Evolutionary conservation across 2,888 invertebrate genomes (phyloP), one percentile per base, ranked within the genome.

Genomic region (Synergus gifuensis): DNA sequence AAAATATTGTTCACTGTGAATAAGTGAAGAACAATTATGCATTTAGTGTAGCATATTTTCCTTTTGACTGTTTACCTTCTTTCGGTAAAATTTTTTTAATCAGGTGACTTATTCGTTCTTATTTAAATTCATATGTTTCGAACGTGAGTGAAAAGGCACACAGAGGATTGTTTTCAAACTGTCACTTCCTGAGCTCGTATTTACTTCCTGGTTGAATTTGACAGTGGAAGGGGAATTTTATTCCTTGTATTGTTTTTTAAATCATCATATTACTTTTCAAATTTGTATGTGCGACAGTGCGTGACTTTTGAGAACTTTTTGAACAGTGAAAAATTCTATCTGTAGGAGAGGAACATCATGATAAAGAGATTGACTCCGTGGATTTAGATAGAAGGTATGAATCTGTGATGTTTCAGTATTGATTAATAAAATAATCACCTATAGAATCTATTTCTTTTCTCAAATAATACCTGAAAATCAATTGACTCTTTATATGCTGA

Each of bases 101-200:
- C 46, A 14, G 14, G 7, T 8, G 12, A 14, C 14, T 69, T 46
- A 14, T 22, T 49, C 14, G 46, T 28, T 69, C 12, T 5, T 46
- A 12, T 8, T n/a, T 22, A 69, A 18, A 66, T n/a, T 69, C 46
- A 28, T 69, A 22, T 69, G 44, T 69, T 49, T 22, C 36, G 46
- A 67, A 3, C 44, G 46, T 46, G 67, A 46, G 67, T 46, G 67
- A 49, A 40, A 69, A 69, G 46, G 44, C 14, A 67, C 14, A 67
- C 44, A 46, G 12, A 69, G 46, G 8, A 69, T 69, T 69, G 46
- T 49, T 69, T 69, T 69, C 46, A 44, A 69, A 67, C 67, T 69
- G 67, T 69, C 46, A 42, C 46, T 49, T 69, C 46, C 67, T 69
- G 67, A 18, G 22, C 22, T 46, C 5, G 8, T 22, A 28, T 63